Conservation (phyloP, 2,113 vertebrate species). For the Phrynocephalus versicolor region DNA sequence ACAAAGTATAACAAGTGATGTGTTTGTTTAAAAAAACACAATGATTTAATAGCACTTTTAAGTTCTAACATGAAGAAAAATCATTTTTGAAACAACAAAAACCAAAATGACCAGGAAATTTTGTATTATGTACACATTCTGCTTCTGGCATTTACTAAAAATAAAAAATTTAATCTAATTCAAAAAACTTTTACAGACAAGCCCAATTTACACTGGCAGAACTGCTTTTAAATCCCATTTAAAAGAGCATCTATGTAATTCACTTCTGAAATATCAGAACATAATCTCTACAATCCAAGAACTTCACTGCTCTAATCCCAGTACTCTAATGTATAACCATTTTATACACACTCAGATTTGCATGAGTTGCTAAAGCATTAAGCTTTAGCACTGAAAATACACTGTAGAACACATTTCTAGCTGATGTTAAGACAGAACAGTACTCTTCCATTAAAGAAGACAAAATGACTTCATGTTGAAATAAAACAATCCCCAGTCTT, state of each 20-base stretch:
- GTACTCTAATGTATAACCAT: too few relatives aligned
- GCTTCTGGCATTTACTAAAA: neutral
- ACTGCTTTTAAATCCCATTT: neutral
- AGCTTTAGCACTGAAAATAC: neutral
- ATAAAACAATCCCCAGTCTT: neutral
- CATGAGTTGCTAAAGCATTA: neutral
- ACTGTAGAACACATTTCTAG: neutral
- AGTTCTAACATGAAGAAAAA: neutral
- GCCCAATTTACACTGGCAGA: neutral
- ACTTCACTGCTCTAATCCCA: neutral
- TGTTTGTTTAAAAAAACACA: neutral
- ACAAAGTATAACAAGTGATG: neutral
- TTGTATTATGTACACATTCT: neutral
- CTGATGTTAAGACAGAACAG: neutral
- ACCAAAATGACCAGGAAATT: neutral
- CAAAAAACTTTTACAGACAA: conserved; percentile 1
- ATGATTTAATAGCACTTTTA: neutral
- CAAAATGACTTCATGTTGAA: neutral
- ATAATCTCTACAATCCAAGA: neutral
- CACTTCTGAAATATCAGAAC: neutral
- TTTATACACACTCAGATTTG: neutral
- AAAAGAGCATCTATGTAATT: neutral
- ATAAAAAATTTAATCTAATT: too few relatives aligned
- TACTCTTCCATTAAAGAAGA: neutral
- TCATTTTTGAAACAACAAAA: neutral